Evolutionary conservation across 1,140 invertebrate species (phyloP), one percentile per base, ranked within the genome.

Genomic region (Musca domestica): DNA sequence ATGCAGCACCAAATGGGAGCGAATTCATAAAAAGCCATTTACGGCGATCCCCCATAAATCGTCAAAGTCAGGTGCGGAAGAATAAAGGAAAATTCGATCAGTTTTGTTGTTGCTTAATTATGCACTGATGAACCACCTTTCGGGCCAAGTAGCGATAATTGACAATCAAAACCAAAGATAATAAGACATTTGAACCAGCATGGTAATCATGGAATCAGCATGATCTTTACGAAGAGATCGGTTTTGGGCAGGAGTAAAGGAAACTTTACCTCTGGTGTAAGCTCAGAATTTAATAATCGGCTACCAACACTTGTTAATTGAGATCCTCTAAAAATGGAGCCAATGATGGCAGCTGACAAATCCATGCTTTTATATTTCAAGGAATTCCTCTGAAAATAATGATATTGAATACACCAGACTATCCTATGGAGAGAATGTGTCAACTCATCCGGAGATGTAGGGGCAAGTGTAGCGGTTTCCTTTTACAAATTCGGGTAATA

Each of bases 231-330:
- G 49, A 66, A 69, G 25, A 20, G 14, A 63, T 54, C 52, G 17
- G 23, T n/a, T 17, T 51, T 66, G 23, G 64, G 68, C 22, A 69
- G 30, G 12, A 69, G 15, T n/a, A n/a, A n/a, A n/a, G n/a, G n/a
- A n/a, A n/a, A n/a, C n/a, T n/a, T n/a, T n/a, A n/a, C n/a, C n/a
- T n/a, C n/a, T n/a, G n/a, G n/a, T n/a, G n/a, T n/a, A n/a, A n/a
- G n/a, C 20, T 41, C 17, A 12, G 67, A 17, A 10, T 30, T 27
- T 5, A 34, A 14, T 17, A 68, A 49, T 9, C 67, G 52, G 7
- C 67, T 54, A 12, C 54, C 58, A 17, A 68, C 67, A 14, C 34
- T n/a, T 14, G 64, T 14, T 30, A 56, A 15, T 54, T 10, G 25
- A 46, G 17, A 12, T 52, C 15, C n/a, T 41, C 46, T 1, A 65